Base-by-base conservation (phyloP, 2,888 invertebrate genomes). In the Dolomedes plantarius region DNA sequence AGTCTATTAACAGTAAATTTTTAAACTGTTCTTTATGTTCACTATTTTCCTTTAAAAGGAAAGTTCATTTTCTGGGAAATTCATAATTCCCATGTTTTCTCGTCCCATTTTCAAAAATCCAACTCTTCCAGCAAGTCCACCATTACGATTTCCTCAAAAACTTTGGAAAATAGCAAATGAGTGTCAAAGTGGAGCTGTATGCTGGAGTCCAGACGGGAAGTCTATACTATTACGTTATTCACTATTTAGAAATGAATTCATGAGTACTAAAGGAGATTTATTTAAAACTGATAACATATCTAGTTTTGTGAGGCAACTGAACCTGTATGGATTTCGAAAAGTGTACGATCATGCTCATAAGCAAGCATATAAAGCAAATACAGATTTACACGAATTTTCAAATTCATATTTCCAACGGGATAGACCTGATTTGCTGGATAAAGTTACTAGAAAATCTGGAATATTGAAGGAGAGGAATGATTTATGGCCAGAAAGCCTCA, bases 161-260 rank as follows among this genome's bases (percentile, higher is more conserved):
- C 90, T 94, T 68, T 94, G 94, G 94, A 93, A 93, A 90, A 93
- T 94, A 79, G 92, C 94, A 0, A 94, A 94, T 90, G 92, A 93
- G 85, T 93, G 93, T 81, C 92, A 93, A 9, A 93, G 93, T 87
- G 93, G 93, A 1, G 93, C 94, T 64, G 92, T 94, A 88, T 89
- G 89, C 2, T 94, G 94, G 94, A 93, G 93, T 67, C 91, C 92
- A 2, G 93, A 92, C 72, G 94, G 94, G 41, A 91, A 92, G 83
- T 93, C 94, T 0, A 93, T 94, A 89, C 91, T 94, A 39, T 91
- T 94, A 36, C 93, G 94, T 89, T 94, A 94, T 90, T 92, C 93
- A 67, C 91, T 92, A 80, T 93, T 94, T 87, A 92, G 92, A 79
- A 86, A 88, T 56, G 90, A 90, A 75, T 90, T 90, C 80, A 87